Percentiles rank a stretch among this genome's conserved stretches.
Evolutionary conservation across 2,113 vertebrate species (phyloP).

Genomic region (Erinaceus europaeus): DNA sequence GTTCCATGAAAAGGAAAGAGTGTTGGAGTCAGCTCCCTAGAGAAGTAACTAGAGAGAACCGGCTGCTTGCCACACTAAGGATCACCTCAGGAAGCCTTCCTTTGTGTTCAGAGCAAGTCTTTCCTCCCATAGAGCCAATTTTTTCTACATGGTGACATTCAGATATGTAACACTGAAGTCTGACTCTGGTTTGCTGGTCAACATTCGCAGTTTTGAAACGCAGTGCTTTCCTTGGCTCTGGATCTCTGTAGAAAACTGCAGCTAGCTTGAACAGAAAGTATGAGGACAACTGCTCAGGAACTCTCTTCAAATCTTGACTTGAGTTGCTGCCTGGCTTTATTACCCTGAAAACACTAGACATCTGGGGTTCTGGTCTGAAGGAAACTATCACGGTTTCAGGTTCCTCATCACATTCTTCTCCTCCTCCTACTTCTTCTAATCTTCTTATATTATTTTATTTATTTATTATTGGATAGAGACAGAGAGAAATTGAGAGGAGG

Average conservation of each 20-base stretch:
- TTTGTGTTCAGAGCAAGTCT: conserved; percentile 14
- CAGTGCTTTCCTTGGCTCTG: conserved; percentile 22
- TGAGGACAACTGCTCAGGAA: rapidly evolving
- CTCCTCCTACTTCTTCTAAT: too few species aligned
- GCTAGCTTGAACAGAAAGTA: background rate
- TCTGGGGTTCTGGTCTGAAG: background rate
- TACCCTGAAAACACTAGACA: background rate
- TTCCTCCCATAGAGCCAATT: conserved; percentile 58
- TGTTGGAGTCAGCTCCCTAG: conserved; percentile 18
- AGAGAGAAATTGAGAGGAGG: too few species aligned
- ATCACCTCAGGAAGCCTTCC: background rate
- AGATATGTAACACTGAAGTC: background rate
- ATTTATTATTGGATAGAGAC: too few species aligned
- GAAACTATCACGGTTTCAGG: background rate
- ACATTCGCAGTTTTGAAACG: background rate
- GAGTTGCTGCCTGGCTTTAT: background rate
- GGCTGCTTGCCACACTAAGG: background rate
- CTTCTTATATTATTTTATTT: too few species aligned
- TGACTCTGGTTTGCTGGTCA: background rate
- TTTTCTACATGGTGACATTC: background rate
- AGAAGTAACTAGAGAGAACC: background rate
- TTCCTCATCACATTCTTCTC: background rate
- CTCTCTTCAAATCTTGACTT: background rate
- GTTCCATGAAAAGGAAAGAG: conserved; percentile 34
- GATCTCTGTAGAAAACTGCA: background rate